Conservation (phyloP, 2,888 invertebrate species). For the Orthosia cruda region DNA sequence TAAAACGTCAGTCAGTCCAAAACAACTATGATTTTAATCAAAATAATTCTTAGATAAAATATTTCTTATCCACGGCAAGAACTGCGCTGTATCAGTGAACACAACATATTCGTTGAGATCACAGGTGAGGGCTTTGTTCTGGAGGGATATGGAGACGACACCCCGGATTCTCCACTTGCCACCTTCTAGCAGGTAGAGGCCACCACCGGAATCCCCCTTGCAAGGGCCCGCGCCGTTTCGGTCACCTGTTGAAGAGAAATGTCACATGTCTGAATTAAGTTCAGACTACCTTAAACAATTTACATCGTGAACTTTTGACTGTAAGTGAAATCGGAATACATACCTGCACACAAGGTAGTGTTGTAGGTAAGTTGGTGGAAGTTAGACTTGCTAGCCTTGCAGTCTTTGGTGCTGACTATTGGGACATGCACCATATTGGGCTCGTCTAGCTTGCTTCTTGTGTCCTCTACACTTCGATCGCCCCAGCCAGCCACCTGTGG, state of each 20-base stretch:
- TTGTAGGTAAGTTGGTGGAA: slow-evolving; percentile 67
- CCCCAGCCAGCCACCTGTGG: slow-evolving; percentile 92
- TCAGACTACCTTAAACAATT: neutral
- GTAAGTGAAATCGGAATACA: neutral
- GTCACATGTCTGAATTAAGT: neutral
- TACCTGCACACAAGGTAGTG: slow-evolving; percentile 93
- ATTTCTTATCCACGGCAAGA: too few species aligned
- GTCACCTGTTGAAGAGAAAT: slow-evolving; percentile 80
- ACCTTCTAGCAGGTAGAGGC: slow-evolving; percentile 84
- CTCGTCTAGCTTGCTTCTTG: slow-evolving; percentile 82
- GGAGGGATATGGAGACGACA: slow-evolving; percentile 87
- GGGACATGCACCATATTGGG: slow-evolving; percentile 90
- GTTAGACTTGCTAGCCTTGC: slow-evolving; percentile 87
- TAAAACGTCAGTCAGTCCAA: too few species aligned
- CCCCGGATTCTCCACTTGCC: slow-evolving; percentile 89
- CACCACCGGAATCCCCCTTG: slow-evolving; percentile 92
- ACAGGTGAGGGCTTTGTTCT: slow-evolving; percentile 84
- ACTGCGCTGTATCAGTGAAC: slow-evolving; percentile 67
- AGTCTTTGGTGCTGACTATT: slow-evolving; percentile 91
- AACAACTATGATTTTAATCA: too few species aligned
- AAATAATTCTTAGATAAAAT: too few species aligned
- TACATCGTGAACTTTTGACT: neutral
- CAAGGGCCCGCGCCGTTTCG: slow-evolving; percentile 90
- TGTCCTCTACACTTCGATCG: slow-evolving; percentile 83
- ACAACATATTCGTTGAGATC: slow-evolving; percentile 92